phyloP scores from a whole-genome alignment of 2,797 vertebrate genomes.

The Danio albolineatus region DNA sequence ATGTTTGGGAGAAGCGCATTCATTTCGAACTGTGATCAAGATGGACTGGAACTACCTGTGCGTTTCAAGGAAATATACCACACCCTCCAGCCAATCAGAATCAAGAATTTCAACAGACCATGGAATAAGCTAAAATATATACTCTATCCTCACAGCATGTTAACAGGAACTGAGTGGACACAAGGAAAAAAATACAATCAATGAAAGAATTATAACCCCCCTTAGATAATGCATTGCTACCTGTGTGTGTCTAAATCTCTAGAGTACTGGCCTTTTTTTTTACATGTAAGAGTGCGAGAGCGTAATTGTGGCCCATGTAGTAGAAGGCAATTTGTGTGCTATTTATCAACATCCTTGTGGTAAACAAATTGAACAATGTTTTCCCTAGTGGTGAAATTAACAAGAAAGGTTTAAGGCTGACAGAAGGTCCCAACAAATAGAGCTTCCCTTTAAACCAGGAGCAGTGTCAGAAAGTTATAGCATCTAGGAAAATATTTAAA shows the following conservation, averaged over 20 bases:
- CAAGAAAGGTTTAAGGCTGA: constrained; percentile 34
- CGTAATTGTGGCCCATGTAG: constrained; percentile 35
- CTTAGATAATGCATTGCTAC: constrained; percentile 23
- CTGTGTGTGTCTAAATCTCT: constrained; percentile 1
- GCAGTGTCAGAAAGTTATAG: not conserved
- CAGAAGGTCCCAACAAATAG: not conserved
- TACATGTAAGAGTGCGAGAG: not conserved
- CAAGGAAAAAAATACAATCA: constrained; percentile 2
- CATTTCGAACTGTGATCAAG: too few species aligned
- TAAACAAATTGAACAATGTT: constrained; percentile 33
- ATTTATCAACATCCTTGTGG: constrained; percentile 23
- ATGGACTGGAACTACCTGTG: too few species aligned
- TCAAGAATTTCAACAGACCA: too few species aligned
- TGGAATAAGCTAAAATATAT: constrained; percentile 47
- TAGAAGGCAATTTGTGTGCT: constrained; percentile 8
- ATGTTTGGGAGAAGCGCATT: too few species aligned
- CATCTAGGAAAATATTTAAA: too few species aligned
- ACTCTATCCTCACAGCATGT: constrained; percentile 24
- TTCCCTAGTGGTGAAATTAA: constrained; percentile 35
- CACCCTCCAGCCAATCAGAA: too few species aligned
- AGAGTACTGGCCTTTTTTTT: constrained; percentile 13
- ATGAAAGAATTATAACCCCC: constrained; percentile 19
- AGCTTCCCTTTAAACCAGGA: constrained; percentile 2
- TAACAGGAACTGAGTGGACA: constrained; percentile 20
- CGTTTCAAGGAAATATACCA: too few species aligned